Percentiles rank a stretch among this genome's conserved stretches.
Conservation (phyloP, 2,888 invertebrate species). For the Drosophila atroscutellata region DNA sequence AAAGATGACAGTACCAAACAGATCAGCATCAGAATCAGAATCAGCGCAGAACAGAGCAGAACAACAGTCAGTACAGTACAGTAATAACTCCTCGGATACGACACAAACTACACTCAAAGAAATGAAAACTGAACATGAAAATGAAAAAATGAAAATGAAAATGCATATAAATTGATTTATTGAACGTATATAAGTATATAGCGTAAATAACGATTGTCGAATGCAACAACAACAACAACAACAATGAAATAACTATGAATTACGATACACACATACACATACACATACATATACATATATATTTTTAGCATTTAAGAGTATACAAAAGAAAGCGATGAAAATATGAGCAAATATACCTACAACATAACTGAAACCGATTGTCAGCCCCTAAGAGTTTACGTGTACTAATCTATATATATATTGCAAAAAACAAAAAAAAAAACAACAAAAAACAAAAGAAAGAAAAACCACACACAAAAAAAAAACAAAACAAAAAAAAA, state of each 20-base stretch:
- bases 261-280: slow-evolving; percentile 18
- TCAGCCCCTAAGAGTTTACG: slow-evolving; percentile 60
- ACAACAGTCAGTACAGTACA: slow-evolving; percentile 14
- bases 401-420: slow-evolving; percentile 38
- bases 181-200: slow-evolving; percentile 25
- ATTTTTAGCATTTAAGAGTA: slow-evolving; percentile 59
- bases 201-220: slow-evolving; percentile 21
- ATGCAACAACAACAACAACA: slow-evolving; percentile 13
- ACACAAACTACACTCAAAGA: slow-evolving; percentile 52
- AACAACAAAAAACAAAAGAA: too few relatives aligned
- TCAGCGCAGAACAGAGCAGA: slow-evolving; percentile 12
- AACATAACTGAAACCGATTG: slow-evolving; percentile 51
- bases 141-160: slow-evolving; percentile 8
- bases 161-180: slow-evolving; percentile 18
- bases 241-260: slow-evolving; percentile 23
- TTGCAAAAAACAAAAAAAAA: background rate
- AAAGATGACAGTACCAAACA: slow-evolving; percentile 19
- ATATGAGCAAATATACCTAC: slow-evolving; percentile 15
- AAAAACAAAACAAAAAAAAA: background rate
- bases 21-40: slow-evolving; percentile 3
- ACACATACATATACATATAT: slow-evolving; percentile 31
- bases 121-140: slow-evolving; percentile 1
- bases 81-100: slow-evolving; percentile 44
- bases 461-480: slow-evolving; percentile 25
- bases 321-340: slow-evolving; percentile 36